These are phyloP conservation scores for Margaritifera margaritifera DNA, from an alignment of 2,888 invertebrate genomes.

Conservation along the genomic window DNA sequence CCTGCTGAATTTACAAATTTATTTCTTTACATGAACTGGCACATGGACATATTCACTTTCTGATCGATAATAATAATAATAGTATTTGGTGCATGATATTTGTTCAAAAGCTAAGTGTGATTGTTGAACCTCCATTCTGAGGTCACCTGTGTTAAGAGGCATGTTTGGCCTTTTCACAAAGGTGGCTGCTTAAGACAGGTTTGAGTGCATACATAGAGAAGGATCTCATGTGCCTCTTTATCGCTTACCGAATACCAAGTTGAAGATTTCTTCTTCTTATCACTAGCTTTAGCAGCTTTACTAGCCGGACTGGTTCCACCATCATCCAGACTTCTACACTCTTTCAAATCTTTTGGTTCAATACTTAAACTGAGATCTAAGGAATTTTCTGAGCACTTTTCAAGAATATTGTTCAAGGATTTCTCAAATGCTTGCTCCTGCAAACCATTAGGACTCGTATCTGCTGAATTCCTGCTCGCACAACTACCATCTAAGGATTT, in stretches of 20 bases:
- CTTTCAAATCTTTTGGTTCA: constrained; percentile 34
- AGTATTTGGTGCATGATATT: too few relatives aligned
- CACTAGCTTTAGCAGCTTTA: constrained; percentile 32
- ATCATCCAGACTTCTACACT: constrained; percentile 23
- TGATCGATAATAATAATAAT: too few relatives aligned
- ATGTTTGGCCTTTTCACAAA: too few relatives aligned
- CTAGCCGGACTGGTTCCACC: constrained; percentile 19
- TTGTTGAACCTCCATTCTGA: too few relatives aligned
- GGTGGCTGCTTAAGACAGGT: too few relatives aligned
- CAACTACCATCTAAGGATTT: constrained; percentile 32
- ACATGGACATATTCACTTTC: too few relatives aligned
- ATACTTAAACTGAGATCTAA: constrained; percentile 51
- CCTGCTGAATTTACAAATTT: too few relatives aligned
- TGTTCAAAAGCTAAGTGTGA: too few relatives aligned
- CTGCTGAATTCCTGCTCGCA: constrained; percentile 17
- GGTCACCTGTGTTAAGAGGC: too few relatives aligned
- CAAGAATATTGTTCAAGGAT: constrained; percentile 61
- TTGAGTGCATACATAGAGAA: too few relatives aligned
- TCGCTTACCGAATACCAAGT: constrained; percentile 68
- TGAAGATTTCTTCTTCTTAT: constrained; percentile 64
- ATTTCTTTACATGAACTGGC: too few relatives aligned
- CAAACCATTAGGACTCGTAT: constrained; percentile 19
- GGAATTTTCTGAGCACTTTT: constrained; percentile 61
- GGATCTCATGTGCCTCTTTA: too few relatives aligned
- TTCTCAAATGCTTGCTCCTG: constrained; percentile 54